Evolutionary conservation across 1,140 invertebrate genomes (phyloP).

Genomic region (Gonioctena quinquepunctata): DNA sequence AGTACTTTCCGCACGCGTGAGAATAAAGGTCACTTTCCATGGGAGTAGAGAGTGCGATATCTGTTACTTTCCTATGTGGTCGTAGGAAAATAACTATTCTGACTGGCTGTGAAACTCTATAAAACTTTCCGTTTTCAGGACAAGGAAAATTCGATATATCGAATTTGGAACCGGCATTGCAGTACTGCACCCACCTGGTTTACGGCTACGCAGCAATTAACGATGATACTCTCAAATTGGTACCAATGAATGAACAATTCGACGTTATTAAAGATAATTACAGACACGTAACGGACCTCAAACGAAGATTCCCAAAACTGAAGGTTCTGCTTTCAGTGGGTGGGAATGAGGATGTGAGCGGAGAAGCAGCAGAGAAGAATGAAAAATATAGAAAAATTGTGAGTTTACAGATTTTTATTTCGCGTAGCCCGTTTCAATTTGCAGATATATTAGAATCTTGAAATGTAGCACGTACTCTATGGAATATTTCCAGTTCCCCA

Average conservation of each 20-base stretch:
- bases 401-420: conserved; percentile 27
- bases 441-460: not conserved
- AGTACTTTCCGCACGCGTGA: too few species aligned
- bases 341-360: conserved; percentile 62
- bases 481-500: not conserved
- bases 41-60: too few species aligned
- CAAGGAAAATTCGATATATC: conserved; percentile 75
- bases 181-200: conserved; percentile 82
- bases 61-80: too few species aligned
- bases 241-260: conserved; percentile 70
- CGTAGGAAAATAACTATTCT: too few species aligned
- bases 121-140: conserved; percentile 62
- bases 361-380: conserved; percentile 59
- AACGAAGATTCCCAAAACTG: conserved; percentile 70
- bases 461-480: not conserved
- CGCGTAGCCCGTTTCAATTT: not conserved
- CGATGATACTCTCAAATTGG: conserved; percentile 68
- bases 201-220: conserved; percentile 87
- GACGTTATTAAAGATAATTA: conserved; percentile 76
- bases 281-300: conserved; percentile 70
- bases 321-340: conserved; percentile 79
- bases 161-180: conserved; percentile 72
- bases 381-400: conserved; percentile 71
- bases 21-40: too few species aligned
- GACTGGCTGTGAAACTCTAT: too few species aligned